Evolutionary conservation across 1,140 invertebrate species (phyloP), one percentile per base, ranked within the genome.

Genomic region (Camponotus vicinus): DNA sequence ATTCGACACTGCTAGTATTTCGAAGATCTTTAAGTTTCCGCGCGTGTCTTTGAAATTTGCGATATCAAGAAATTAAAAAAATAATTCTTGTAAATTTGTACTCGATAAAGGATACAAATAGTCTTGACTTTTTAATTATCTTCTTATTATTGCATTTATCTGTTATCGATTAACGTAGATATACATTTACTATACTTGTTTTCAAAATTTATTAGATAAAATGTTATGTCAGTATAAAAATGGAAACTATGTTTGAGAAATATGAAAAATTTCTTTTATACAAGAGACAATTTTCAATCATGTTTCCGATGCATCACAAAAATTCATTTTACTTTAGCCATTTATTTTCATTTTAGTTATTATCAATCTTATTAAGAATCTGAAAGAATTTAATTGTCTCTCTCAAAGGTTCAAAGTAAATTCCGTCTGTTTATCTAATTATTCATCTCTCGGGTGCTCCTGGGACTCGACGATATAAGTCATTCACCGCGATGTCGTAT

Each of bases 401-500:
- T 52, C 49, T 52, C 49, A 15, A 15, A 52, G 49, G 32, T 52
- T 34, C 21, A 13, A 63, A 42, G 8, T 69, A 27, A 71, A 59
- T 61, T 83, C 13, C 18, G n/a, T 69, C 21, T 70, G 40, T 70
- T 57, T 57, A 70, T 37, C 49, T 27, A 71, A 21, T n/a, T 21
- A 73, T 61, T 27, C 27, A 82, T 32, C 40, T 42, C 5, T 2
- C 27, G 42, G 9, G 9, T 15, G 21, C 27, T 71, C 21, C 40
- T 11, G 18, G 79, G 32, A 11, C 40, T 73, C 32, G 55, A 75
- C n/a, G 69, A 32, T 75, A 83, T 83, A 64, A 70, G 78, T 80
- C 79, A 83, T 83, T 83, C 69, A 15, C 67, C 55, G n/a, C 40
- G 42, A 75, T 45, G 79, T 55, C 61, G 73, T 85, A 85, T 77